Conservation (phyloP, 2,797 vertebrate species). For the Novumbra hubbsi region DNA sequence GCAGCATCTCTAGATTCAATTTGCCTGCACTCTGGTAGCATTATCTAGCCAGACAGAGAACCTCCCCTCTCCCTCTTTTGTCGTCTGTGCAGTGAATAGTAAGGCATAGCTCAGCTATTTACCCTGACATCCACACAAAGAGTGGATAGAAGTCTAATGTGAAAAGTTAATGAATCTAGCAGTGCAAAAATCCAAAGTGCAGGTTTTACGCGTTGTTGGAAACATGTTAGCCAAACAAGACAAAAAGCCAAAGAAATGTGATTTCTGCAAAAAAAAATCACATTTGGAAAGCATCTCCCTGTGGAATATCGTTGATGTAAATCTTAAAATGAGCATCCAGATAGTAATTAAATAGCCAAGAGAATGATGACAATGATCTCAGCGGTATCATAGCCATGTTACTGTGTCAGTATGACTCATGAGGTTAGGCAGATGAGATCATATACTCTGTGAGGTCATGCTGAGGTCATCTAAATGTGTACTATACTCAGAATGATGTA, state of each 20-base stretch:
- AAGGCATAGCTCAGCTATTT: conserved; percentile 1
- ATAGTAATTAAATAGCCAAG: not conserved
- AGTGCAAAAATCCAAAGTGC: not conserved
- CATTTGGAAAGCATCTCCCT: not conserved
- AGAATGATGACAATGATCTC: conserved; percentile 30
- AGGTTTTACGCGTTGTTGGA: not conserved
- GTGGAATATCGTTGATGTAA: not conserved
- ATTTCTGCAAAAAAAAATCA: not conserved
- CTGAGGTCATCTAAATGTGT: not conserved
- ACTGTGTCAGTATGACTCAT: not conserved
- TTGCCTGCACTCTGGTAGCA: conserved; percentile 15
- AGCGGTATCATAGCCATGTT: conserved; percentile 11
- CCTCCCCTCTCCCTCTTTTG: not conserved
- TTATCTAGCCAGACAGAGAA: conserved; percentile 12
- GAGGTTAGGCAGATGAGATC: not conserved
- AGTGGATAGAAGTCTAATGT: not conserved
- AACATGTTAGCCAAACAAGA: not conserved
- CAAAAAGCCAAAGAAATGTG: not conserved
- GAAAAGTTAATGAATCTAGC: not conserved
- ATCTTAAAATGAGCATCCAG: not conserved
- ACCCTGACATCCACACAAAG: not conserved
- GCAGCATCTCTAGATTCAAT: conserved; percentile 16
- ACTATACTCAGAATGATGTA: not conserved
- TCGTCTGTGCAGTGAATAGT: not conserved
- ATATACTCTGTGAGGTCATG: not conserved